phyloP scores from a whole-genome alignment of 2,888 invertebrate genomes.

The Liodrosophila aerea region DNA sequence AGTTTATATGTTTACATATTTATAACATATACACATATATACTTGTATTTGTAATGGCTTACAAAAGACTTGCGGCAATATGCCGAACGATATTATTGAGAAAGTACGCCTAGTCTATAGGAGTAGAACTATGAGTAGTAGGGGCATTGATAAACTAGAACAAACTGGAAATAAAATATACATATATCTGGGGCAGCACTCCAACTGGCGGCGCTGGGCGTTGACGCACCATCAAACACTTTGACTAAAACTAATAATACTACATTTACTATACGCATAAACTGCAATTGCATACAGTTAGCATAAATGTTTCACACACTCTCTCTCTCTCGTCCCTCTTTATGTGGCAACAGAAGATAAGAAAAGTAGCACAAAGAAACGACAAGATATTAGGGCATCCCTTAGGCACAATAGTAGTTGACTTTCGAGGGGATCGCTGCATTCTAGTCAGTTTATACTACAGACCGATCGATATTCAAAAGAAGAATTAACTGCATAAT shows the following conservation, averaged over 20 bases:
- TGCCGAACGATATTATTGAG: slow-evolving; percentile 58
- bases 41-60: slow-evolving; percentile 63
- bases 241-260: slow-evolving; percentile 11
- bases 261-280: slow-evolving; percentile 61
- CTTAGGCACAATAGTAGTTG: slow-evolving; percentile 16
- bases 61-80: slow-evolving; percentile 70
- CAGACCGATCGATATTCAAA: too few relatives aligned
- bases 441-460: slow-evolving; percentile 46
- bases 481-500: slow-evolving; percentile 21
- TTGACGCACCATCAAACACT: slow-evolving; percentile 53
- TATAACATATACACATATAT: slow-evolving; percentile 45
- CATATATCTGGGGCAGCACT: too few relatives aligned
- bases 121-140: slow-evolving; percentile 17
- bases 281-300: slow-evolving; percentile 53
- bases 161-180: slow-evolving; percentile 21
- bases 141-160: slow-evolving; percentile 36
- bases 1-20: slow-evolving; percentile 26
- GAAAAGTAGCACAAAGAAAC: slow-evolving; percentile 44
- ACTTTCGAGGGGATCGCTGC: slow-evolving; percentile 16
- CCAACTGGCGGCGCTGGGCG: slow-evolving; percentile 73
- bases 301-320: slow-evolving; percentile 55
- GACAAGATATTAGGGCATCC: slow-evolving; percentile 5
- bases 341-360: neutral
- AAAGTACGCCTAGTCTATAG: slow-evolving; percentile 15
- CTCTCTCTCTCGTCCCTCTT: neutral